Conservation (phyloP, 2,888 invertebrate genomes). For the Choristoneura rosaceana region DNA sequence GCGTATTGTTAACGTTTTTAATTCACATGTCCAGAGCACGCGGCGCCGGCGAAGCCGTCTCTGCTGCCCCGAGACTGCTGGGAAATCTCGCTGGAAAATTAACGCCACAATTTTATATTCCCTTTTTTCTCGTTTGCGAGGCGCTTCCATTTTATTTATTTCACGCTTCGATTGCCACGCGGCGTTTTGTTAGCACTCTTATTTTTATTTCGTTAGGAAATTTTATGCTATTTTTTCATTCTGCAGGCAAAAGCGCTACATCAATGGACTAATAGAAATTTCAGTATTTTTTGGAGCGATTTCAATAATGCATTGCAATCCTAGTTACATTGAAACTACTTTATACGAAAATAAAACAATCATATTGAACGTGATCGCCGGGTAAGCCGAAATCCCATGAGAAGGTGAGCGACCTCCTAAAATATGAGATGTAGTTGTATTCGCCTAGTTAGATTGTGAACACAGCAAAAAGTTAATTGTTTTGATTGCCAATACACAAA, state of each 20-base stretch:
- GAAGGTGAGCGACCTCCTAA: slow-evolving; percentile 53
- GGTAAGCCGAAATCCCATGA: slow-evolving; percentile 53
- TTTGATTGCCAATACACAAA: slow-evolving; percentile 83
- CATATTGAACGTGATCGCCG: slow-evolving; percentile 43
- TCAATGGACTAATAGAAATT: background rate
- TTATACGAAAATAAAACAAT: slow-evolving; percentile 8
- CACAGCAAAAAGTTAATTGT: slow-evolving; percentile 83
- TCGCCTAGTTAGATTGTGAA: slow-evolving; percentile 71
- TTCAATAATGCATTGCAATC: slow-evolving; percentile 7
- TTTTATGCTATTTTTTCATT: slow-evolving; percentile 51
- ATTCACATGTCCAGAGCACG: slow-evolving; percentile 84
- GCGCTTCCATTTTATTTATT: slow-evolving; percentile 80
- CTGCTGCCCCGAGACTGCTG: slow-evolving; percentile 70
- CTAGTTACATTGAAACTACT: background rate
- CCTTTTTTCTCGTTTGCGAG: slow-evolving; percentile 72
- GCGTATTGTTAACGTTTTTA: slow-evolving; percentile 83
- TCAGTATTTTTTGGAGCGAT: slow-evolving; percentile 11
- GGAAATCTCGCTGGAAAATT: slow-evolving; percentile 84
- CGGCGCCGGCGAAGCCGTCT: slow-evolving; percentile 57
- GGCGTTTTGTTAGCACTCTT: slow-evolving; percentile 73
- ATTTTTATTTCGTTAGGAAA: slow-evolving; percentile 65
- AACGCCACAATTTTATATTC: slow-evolving; percentile 78
- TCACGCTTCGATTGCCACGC: slow-evolving; percentile 76
- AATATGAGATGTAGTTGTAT: slow-evolving; percentile 43
- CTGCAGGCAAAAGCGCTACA: slow-evolving; percentile 21